Conservation (phyloP, 2,113 vertebrate genomes). For the Bubo bubo region DNA sequence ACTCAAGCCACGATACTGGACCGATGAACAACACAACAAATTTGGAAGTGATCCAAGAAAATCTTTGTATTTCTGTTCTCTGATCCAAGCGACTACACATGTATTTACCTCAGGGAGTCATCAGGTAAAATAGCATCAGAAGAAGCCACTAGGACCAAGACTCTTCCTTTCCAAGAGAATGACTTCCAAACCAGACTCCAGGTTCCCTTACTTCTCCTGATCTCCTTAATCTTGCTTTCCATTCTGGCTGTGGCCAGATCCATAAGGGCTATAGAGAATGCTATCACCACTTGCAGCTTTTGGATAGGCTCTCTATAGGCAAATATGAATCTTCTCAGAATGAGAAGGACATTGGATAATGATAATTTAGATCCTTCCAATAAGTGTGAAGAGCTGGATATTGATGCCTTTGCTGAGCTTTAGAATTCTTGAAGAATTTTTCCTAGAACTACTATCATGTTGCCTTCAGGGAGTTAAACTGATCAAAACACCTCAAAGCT, state of each 20-base stretch:
- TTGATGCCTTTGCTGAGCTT: neutral
- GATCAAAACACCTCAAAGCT: neutral
- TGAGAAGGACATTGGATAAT: neutral
- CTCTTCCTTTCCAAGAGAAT: neutral
- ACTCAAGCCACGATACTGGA: neutral
- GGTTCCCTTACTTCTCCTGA: neutral
- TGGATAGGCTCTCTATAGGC: rapidly evolving
- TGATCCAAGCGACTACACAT: neutral
- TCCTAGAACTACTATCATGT: neutral
- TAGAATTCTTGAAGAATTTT: neutral
- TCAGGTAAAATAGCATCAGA: neutral
- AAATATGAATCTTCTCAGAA: neutral
- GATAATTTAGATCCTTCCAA: neutral
- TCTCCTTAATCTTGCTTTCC: neutral
- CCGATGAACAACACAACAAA: neutral
- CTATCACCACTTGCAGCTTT: neutral
- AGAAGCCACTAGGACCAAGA: neutral
- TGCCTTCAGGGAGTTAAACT: neutral
- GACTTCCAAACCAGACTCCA: neutral
- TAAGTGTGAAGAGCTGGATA: neutral
- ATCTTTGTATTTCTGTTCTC: neutral
- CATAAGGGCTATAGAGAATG: neutral
- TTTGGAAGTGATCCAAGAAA: neutral
- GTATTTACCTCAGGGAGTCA: neutral
- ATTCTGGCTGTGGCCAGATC: neutral